A percentile compares a stretch with the other conserved stretches of the same genome.
Conservation (phyloP, 2,888 invertebrate genomes). For the Zele albiditarsus region DNA sequence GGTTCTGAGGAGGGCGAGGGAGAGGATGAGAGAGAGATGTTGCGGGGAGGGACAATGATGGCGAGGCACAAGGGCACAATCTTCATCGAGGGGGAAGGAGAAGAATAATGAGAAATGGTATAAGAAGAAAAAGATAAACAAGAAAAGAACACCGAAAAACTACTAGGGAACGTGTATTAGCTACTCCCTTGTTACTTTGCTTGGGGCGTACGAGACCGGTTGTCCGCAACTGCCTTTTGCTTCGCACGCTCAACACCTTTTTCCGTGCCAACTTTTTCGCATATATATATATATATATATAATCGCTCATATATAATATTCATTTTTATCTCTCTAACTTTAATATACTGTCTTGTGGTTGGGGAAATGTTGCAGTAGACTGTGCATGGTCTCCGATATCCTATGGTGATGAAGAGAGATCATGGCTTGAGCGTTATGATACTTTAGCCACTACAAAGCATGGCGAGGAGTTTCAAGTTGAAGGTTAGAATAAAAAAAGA, state of each 20-base stretch:
- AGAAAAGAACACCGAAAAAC: conserved; percentile 60
- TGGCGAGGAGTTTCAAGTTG: conserved; percentile 18
- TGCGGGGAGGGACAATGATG: not conserved
- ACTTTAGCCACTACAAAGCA: not conserved
- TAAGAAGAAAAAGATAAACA: conserved; percentile 47
- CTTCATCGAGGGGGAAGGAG: conserved; percentile 61
- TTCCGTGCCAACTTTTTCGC: conserved; percentile 39
- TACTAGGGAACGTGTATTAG: conserved; percentile 53
- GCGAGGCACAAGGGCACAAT: conserved; percentile 49
- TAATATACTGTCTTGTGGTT: not conserved
- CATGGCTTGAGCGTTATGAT: not conserved
- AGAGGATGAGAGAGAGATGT: conserved; percentile 37
- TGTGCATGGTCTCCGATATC: not conserved
- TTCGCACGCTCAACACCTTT: conserved; percentile 50
- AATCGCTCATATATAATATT: not conserved
- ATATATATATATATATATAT: conserved; percentile 1
- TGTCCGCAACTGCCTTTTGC: conserved; percentile 42
- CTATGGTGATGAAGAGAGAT: not conserved
- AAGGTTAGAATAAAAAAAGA: conserved; percentile 28
- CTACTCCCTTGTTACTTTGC: conserved; percentile 18
- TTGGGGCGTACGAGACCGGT: conserved; percentile 62
- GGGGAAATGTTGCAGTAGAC: not conserved
- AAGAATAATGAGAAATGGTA: not conserved
- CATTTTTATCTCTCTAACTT: not conserved
- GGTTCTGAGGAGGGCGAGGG: conserved; percentile 31